Percentiles rank a stretch among this genome's conserved stretches.
phyloP scores from a whole-genome alignment of 1,140 invertebrate genomes.

The Maconellicoccus hirsutus region DNA sequence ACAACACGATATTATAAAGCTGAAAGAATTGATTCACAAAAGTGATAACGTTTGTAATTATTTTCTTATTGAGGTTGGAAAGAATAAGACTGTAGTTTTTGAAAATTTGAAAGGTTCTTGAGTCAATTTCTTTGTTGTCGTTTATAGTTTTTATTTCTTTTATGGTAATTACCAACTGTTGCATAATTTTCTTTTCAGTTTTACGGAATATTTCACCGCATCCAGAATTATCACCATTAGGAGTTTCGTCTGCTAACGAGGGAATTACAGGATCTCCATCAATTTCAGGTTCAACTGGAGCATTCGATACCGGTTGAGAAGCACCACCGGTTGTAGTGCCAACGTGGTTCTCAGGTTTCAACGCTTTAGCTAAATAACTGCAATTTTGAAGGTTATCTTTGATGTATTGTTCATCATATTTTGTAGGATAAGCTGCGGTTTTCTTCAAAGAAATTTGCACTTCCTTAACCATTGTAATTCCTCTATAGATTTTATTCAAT shows the following conservation, averaged over 20 bases:
- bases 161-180: not conserved
- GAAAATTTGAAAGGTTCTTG: not conserved
- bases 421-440: not conserved
- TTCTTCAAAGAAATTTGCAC: not conserved
- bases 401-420: not conserved
- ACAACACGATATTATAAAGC: not conserved
- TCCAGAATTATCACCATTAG: not conserved
- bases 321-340: not conserved
- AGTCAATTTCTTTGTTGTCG: not conserved
- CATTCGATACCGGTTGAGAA: not conserved
- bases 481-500: slow-evolving; percentile 1
- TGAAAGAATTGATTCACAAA: not conserved
- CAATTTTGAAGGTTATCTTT: not conserved
- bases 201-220: not conserved
- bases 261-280: not conserved
- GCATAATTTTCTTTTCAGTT: not conserved
- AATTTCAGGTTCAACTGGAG: not conserved
- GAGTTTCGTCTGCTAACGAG: not conserved
- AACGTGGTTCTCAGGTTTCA: not conserved
- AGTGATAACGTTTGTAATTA: not conserved
- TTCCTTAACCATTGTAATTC: not conserved
- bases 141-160: not conserved
- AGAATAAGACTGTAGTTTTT: not conserved
- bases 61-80: not conserved
- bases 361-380: not conserved